Evolutionary conservation across 2,888 invertebrate genomes (phyloP).

Genomic region (Nemotelus pantherinus): DNA sequence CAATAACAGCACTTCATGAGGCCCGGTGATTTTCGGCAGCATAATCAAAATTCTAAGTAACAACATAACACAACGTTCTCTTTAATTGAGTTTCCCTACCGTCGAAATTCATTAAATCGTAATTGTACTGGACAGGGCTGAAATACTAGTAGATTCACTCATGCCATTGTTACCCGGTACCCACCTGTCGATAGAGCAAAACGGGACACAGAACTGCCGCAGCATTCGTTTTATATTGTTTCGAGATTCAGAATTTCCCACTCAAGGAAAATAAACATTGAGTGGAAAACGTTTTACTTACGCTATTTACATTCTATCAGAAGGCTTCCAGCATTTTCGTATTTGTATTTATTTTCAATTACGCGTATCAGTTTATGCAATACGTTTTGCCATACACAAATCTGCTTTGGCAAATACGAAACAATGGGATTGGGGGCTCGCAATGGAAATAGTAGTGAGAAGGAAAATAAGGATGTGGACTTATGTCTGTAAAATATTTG

Average conservation of each 20-base stretch:
- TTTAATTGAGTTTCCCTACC: constrained; percentile 27
- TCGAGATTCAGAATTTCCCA: constrained; percentile 34
- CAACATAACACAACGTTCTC: constrained; percentile 1
- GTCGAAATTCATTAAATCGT: constrained; percentile 39
- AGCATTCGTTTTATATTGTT: constrained; percentile 6
- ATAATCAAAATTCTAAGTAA: constrained; percentile 13
- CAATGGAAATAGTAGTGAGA: neutral
- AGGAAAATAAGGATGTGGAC: neutral
- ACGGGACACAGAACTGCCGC: neutral
- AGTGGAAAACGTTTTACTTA: constrained; percentile 33
- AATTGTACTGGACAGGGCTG: constrained; percentile 25
- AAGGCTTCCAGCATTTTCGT: constrained; percentile 33
- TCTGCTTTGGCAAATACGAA: constrained; percentile 25
- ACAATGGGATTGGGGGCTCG: neutral
- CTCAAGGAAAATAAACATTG: constrained; percentile 40
- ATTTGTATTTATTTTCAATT: constrained; percentile 40
- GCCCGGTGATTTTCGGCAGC: neutral
- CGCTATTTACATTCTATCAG: constrained; percentile 41
- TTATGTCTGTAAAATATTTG: neutral
- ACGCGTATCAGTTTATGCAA: constrained; percentile 40
- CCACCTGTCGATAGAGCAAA: neutral
- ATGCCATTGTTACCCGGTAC: neutral
- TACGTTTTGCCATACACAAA: constrained; percentile 22
- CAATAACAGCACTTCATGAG: constrained; percentile 1
- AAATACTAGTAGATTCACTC: neutral